A percentile compares a stretch with the other conserved stretches of the same genome.
These are phyloP conservation scores for Sparidentex hasta DNA, from an alignment of 2,797 vertebrate species.

Conservation along the genomic window DNA sequence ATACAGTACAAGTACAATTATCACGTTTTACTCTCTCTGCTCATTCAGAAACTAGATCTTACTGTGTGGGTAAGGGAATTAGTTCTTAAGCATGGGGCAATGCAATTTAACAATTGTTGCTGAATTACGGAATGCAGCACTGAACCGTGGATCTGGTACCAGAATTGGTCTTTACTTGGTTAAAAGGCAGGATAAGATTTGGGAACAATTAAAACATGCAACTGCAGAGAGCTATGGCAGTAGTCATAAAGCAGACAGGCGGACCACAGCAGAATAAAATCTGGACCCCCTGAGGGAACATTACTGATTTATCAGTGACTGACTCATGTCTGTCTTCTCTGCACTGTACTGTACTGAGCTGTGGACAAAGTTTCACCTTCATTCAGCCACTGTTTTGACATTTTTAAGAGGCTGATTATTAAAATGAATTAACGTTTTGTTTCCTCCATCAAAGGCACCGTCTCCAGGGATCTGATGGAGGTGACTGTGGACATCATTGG, in stretches of 20 bases:
- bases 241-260: background rate
- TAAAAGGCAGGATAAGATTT: background rate
- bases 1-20: background rate
- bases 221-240: background rate
- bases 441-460: slow-evolving; percentile 52
- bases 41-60: background rate
- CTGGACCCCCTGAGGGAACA: background rate
- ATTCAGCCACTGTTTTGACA: background rate
- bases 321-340: background rate
- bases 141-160: background rate
- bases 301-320: background rate
- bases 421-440: background rate
- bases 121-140: background rate
- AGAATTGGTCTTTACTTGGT: background rate
- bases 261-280: background rate
- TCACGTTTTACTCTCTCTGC: background rate
- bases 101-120: too few relatives aligned
- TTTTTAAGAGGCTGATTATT: background rate
- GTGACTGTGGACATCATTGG: slow-evolving; percentile 89
- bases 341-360: background rate
- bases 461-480: slow-evolving; percentile 87
- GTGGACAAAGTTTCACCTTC: background rate
- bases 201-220: slow-evolving; percentile 9
- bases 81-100: background rate
- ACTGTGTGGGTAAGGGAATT: background rate